Evolutionary conservation across 2,797 vertebrate genomes (phyloP), one percentile per base, ranked within the genome.

Genomic region (Vespertilio murinus): DNA sequence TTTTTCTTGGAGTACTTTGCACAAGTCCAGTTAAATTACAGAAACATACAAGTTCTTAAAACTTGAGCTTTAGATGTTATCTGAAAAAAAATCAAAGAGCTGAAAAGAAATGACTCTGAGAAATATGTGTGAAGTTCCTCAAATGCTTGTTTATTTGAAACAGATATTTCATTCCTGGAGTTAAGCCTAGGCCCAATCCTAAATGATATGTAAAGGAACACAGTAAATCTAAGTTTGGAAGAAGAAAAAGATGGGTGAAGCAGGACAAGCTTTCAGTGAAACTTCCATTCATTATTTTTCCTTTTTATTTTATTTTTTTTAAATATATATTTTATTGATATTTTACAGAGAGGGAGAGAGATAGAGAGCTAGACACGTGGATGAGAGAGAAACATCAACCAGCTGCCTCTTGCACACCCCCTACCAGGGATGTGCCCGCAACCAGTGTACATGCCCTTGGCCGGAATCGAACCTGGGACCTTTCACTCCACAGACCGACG

Each of bases 81-180:
- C 78, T 95, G 69, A 35, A 61, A 93, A 49, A 85, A 54, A 94
- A 65, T 67, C 14, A 86, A 75, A 75, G 38, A 91, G 20, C 30
- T 28, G 38, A 49, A 49, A 95, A 81, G 35, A 84, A 88, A 81
- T 78, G 25, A 47, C 10, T 88, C 49, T 69, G 54, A 64, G 54
- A 84, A 93, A 88, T 75, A n/a, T 22, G 16, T 79, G 38, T 52
- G 80, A 93, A 91, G 11, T 79, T 93, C n/a, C 59, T 97, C 28
- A 22, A 85, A 54, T 78, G 42, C 42, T 82, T 94, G 28, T 92
- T 94, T 83, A 69, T 73, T 75, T 93, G 83, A 84, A 82, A 91
- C 61, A 83, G 13, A 22, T 42, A 28, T n/a, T n/a, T 69, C 81
- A 82, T 74, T 91, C 54, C n/a, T 89, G 74, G 49, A 79, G 9